phyloP scores from a whole-genome alignment of 2,113 vertebrate species.

The Arenaria interpres region DNA sequence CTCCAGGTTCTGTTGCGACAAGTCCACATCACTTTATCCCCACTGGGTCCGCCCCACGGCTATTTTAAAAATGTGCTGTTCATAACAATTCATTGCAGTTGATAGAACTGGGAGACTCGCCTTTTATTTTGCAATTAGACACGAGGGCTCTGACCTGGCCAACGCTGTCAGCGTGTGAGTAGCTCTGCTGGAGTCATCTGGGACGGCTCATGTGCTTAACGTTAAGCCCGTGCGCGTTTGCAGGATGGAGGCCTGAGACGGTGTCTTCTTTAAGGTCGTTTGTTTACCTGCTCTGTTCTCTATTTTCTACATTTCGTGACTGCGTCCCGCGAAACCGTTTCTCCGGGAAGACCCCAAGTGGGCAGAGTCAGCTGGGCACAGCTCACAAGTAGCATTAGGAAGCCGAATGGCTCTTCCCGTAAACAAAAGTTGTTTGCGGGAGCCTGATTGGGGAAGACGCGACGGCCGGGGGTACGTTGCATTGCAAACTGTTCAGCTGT shows the following conservation, averaged over 20 bases:
- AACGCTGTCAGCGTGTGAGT: neutral
- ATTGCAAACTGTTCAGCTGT: neutral
- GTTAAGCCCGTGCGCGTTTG: neutral
- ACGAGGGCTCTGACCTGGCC: slow-evolving; percentile 29
- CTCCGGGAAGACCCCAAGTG: neutral
- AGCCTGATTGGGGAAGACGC: neutral
- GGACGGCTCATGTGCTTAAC: slow-evolving; percentile 20
- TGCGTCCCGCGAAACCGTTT: neutral
- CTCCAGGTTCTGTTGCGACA: slow-evolving; percentile 56
- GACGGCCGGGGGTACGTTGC: neutral
- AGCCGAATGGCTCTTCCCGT: neutral
- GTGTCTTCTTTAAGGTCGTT: neutral
- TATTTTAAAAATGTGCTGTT: slow-evolving; percentile 33
- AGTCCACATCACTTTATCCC: slow-evolving; percentile 26
- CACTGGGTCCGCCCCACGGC: neutral
- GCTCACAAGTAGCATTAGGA: neutral
- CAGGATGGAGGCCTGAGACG: neutral
- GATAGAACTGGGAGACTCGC: slow-evolving; percentile 22
- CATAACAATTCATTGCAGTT: slow-evolving; percentile 38
- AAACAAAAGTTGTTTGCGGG: neutral
- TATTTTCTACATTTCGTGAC: neutral
- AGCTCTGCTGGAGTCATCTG: slow-evolving; percentile 14
- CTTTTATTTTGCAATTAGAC: slow-evolving; percentile 56
- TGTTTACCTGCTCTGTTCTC: slow-evolving; percentile 30
- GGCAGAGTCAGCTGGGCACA: neutral